Conservation (phyloP, 92 coral and sea anemone species). For the Chrysogorgia sp. region DNA sequence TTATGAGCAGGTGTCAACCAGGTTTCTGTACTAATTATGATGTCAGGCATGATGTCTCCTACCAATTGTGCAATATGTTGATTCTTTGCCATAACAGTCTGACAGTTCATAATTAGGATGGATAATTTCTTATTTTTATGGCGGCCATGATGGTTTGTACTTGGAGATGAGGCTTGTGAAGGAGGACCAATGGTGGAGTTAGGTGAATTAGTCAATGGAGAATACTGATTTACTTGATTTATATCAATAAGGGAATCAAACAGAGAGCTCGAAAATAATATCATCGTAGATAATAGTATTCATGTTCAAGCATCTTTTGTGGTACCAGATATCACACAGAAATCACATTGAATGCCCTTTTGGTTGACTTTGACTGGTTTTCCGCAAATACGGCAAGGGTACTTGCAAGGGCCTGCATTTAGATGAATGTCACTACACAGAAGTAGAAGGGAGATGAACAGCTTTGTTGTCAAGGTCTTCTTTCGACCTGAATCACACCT, state of each 20-base stretch:
- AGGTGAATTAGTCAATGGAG: background rate
- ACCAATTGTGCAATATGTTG: conserved; percentile 40
- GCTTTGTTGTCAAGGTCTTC: no score
- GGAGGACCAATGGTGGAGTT: background rate
- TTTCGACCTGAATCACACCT: no score
- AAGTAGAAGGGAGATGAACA: no score
- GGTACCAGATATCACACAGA: conserved; percentile 3
- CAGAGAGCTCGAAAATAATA: background rate
- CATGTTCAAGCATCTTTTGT: background rate
- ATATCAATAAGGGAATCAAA: background rate
- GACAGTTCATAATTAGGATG: conserved; percentile 51
- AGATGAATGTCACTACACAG: no score
- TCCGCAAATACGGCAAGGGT: no score
- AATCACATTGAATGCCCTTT: background rate
- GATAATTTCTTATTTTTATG: conserved; percentile 34
- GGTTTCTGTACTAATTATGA: conserved; percentile 58
- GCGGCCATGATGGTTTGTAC: background rate
- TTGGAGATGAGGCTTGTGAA: background rate
- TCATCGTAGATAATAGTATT: background rate
- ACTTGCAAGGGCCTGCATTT: no score
- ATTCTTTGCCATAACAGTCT: conserved; percentile 56
- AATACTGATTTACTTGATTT: background rate
- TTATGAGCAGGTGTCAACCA: conserved; percentile 56
- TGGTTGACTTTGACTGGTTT: background rate
- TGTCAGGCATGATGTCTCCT: conserved; percentile 46